phyloP scores from a whole-genome alignment of 1,140 invertebrate genomes.

The Semibalanus balanoides region DNA sequence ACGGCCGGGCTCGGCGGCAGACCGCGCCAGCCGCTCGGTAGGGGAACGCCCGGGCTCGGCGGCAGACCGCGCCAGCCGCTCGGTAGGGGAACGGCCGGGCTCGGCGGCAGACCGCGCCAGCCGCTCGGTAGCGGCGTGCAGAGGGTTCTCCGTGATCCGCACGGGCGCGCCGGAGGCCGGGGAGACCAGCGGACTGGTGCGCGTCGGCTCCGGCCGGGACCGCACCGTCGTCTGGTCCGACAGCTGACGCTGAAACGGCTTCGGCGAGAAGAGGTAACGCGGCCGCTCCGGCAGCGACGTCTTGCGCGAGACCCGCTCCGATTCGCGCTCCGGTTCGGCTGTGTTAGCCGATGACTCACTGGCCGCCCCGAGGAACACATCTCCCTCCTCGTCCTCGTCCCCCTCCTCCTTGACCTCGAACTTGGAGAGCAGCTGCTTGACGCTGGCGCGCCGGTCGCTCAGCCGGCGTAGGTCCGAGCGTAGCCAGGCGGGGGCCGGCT shows the following conservation, averaged over 20 bases:
- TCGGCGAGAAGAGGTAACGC: conserved; percentile 19
- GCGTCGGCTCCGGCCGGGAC: not conserved
- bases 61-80: conserved; percentile 7
- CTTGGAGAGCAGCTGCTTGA: conserved; percentile 30
- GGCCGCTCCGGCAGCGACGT: not conserved
- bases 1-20: too few species aligned
- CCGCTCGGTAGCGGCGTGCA: not conserved
- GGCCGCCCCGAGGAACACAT: not conserved
- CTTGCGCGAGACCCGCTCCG: not conserved
- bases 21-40: too few species aligned
- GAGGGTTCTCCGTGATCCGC: conserved; percentile 7
- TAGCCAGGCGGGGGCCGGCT: not conserved
- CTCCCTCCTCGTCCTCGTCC: not conserved
- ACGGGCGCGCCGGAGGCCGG: not conserved
- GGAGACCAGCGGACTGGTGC: not conserved
- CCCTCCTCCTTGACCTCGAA: conserved; percentile 26
- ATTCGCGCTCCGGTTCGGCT: not conserved
- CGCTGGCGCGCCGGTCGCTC: conserved; percentile 27
- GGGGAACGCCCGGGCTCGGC: too few species aligned
- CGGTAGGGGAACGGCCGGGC: too few species aligned
- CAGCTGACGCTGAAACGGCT: not conserved
- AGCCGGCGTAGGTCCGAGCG: not conserved
- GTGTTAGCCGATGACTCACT: not conserved
- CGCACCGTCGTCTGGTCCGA: conserved; percentile 1
- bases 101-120: conserved; percentile 5